Evolutionary conservation across 2,113 vertebrate species (phyloP).

Genomic region (Channa argus): DNA sequence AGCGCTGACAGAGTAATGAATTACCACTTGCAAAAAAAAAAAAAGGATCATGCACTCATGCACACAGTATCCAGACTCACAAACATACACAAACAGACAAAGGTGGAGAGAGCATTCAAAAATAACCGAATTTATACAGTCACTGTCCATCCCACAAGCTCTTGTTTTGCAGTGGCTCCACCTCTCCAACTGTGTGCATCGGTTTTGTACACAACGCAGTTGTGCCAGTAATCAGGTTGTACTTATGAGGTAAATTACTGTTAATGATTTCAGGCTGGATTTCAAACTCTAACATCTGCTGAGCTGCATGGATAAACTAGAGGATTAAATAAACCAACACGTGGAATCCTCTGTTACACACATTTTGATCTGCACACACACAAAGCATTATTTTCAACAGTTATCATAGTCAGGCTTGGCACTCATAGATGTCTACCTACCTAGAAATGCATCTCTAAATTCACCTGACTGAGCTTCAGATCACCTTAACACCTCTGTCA

Average conservation of each 20-base stretch:
- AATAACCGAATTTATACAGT: not conserved
- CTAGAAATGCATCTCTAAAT: conserved; percentile 21
- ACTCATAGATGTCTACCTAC: conserved; percentile 10
- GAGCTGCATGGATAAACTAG: conserved; percentile 46
- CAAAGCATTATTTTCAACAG: not conserved
- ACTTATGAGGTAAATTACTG: conserved; percentile 49
- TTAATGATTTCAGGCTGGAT: conserved; percentile 54
- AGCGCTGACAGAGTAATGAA: conserved; percentile 72
- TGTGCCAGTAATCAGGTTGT: conserved; percentile 37
- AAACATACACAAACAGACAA: conserved; percentile 21
- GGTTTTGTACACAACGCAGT: conserved; percentile 7
- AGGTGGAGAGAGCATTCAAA: conserved; percentile 10
- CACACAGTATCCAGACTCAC: not conserved
- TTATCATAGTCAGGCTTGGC: conserved; percentile 1
- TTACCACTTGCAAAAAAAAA: conserved; percentile 56
- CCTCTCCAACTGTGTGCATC: not conserved
- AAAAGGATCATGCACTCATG: conserved; percentile 25
- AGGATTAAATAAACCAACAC: conserved; percentile 38
- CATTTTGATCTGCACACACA: conserved; percentile 2
- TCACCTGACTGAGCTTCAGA: conserved; percentile 29
- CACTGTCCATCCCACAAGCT: not conserved
- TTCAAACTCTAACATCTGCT: conserved; percentile 60
- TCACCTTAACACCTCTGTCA: conserved; percentile 37
- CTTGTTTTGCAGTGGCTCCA: not conserved
- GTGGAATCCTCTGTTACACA: not conserved